Conservation (phyloP, 1,140 invertebrate species). For the Cecropterus lyciades region DNA sequence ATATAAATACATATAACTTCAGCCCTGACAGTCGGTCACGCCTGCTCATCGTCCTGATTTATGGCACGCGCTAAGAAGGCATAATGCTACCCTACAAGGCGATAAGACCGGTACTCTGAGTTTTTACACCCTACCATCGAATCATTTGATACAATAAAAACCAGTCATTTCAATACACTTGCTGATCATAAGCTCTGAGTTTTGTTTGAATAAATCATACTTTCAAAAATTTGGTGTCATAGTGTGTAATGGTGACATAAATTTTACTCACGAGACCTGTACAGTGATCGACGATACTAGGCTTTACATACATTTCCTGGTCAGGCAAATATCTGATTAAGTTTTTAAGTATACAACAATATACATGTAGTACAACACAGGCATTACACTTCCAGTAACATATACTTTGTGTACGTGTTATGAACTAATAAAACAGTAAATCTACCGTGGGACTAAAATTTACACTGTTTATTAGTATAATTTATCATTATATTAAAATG, state of each 20-base stretch:
- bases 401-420: too few relatives aligned
- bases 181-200: not conserved
- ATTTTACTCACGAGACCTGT: too few relatives aligned
- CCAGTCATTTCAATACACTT: constrained; percentile 12
- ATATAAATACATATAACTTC: not conserved
- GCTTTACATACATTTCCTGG: too few relatives aligned
- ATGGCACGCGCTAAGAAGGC: constrained; percentile 40
- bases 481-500: too few relatives aligned
- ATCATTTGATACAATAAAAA: constrained; percentile 21
- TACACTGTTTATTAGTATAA: too few relatives aligned
- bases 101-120: constrained; percentile 20
- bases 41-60: constrained; percentile 64
- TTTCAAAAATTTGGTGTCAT: not conserved
- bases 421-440: too few relatives aligned
- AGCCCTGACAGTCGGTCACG: constrained; percentile 60
- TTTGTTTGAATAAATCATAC: not conserved
- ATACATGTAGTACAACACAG: too few relatives aligned
- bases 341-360: too few relatives aligned
- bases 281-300: too few relatives aligned
- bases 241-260: not conserved
- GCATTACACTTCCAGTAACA: too few relatives aligned
- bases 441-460: too few relatives aligned
- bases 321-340: too few relatives aligned
- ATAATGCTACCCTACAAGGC: constrained; percentile 40
- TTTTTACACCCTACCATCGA: constrained; percentile 13